Evolutionary conservation across 2,113 vertebrate species (phyloP), one percentile per base, ranked within the genome.

Genomic region (Cyprinodon variegatus): DNA sequence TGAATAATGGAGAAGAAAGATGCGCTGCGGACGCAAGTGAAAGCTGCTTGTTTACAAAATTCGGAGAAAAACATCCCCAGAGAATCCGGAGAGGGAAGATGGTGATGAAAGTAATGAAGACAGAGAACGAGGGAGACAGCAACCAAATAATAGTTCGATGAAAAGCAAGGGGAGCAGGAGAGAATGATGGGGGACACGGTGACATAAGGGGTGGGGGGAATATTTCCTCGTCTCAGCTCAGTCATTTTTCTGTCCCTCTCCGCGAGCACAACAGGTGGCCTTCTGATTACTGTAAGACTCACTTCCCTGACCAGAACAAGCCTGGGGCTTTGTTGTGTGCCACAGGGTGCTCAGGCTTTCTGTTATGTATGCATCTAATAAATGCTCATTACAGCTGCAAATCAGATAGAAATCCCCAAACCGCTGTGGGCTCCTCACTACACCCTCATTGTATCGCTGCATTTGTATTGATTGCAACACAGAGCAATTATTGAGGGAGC

Each of bases 381-480:
- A 86, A 77, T 78, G 68, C 85, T 89, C 86, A 89, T 91, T 91
- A 88, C 40, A 4, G 61, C 40, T 37, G 69, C 83, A 87, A 89
- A 91, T 91, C 89, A 85, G 89, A 87, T 87, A 87, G 88, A 84
- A 90, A 92, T 83, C 70, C 84, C 81, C 77, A 82, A 81, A 76
- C 74, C 13, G 45, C 88, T 68, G 83, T 65, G 41, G 86, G 88
- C 82, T 65, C 86, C 82, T 85, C 83, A 48, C 72, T 75, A 71
- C 77, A 71, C 88, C 76, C 78, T 78, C 83, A 79, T 72, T 45
- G 62, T 48, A 65, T 69, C 61, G 76, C 75, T 86, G 81, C 88
- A 86, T 89, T 74, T 84, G 86, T 86, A 90, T 91, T 86, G 90
- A 92, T 92, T 60, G 59, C 83, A 89, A 86, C 83, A 86, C 62